Evolutionary conservation across 2,888 invertebrate species (phyloP).

Genomic region (Perizoma affinitatum): DNA sequence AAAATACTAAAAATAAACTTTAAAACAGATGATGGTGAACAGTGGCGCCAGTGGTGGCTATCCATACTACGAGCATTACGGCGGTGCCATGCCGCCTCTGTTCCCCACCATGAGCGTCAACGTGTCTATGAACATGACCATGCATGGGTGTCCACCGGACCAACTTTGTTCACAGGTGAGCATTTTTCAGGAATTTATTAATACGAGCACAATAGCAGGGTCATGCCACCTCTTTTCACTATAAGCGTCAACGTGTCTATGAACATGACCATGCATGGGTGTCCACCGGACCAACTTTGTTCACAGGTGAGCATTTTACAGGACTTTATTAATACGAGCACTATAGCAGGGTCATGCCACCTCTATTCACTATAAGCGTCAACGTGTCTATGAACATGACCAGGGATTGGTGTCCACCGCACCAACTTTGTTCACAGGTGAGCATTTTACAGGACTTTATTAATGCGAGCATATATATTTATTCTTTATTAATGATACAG

Average conservation of each 20-base stretch:
- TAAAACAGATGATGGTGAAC: conserved; percentile 85
- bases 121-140: conserved; percentile 99
- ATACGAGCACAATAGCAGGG: too few relatives aligned
- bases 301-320: too few relatives aligned
- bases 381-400: conserved; percentile 99
- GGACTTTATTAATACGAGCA: too few relatives aligned
- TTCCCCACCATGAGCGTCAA: conserved; percentile 98
- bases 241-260: too few relatives aligned
- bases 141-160: conserved; percentile 90
- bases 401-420: conserved; percentile 91
- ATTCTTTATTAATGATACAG: too few relatives aligned
- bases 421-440: conserved; percentile 88
- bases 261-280: too few relatives aligned
- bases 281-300: too few relatives aligned
- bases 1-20: too few relatives aligned
- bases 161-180: conserved; percentile 88
- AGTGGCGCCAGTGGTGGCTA: conserved; percentile 68
- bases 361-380: conserved; percentile 96
- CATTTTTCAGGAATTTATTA: too few relatives aligned
- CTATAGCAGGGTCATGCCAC: conserved; percentile 41
- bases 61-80: conserved; percentile 80
- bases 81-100: conserved; percentile 71
- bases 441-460: neutral
- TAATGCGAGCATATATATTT: too few relatives aligned
- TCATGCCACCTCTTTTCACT: too few relatives aligned